These are phyloP conservation scores for Nilaparvata lugens DNA, from an alignment of 1,140 invertebrate species.

Conservation along the genomic window DNA sequence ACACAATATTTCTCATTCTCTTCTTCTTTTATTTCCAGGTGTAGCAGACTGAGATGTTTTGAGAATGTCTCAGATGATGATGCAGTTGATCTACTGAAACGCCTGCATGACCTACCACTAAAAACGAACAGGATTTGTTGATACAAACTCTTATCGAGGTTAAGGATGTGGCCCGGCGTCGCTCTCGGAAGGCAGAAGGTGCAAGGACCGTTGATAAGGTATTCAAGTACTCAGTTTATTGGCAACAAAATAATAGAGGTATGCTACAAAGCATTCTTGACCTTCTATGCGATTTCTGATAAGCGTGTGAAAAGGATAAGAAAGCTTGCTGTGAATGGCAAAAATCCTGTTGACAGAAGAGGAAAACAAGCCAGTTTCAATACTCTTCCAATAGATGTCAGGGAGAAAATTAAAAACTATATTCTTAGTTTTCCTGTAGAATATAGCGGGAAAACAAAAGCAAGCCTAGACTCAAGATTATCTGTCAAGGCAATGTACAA, in stretches of 20 bases:
- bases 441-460: conserved; percentile 21
- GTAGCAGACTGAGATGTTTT: conserved; percentile 2
- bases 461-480: conserved; percentile 28
- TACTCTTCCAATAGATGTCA: not conserved
- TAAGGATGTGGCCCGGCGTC: conserved; percentile 1
- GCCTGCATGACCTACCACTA: conserved; percentile 1
- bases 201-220: conserved; percentile 2
- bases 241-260: conserved; percentile 1
- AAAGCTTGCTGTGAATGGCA: not conserved
- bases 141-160: conserved; percentile 1
- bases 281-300: not conserved
- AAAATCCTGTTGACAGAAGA: conserved; percentile 8
- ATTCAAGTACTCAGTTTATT: not conserved
- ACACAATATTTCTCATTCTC: no score
- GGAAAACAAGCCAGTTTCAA: conserved; percentile 15
- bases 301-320: conserved; percentile 9
- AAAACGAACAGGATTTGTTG: conserved; percentile 8
- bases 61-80: conserved; percentile 1
- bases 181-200: conserved; percentile 4
- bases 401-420: conserved; percentile 9
- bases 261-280: conserved; percentile 6
- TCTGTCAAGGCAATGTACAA: conserved; percentile 30
- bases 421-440: conserved; percentile 10
- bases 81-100: conserved; percentile 1
- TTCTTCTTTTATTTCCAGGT: conserved; percentile 1